Base-by-base conservation (phyloP, 2,888 invertebrate genomes). In the Melanophora roralis region DNA sequence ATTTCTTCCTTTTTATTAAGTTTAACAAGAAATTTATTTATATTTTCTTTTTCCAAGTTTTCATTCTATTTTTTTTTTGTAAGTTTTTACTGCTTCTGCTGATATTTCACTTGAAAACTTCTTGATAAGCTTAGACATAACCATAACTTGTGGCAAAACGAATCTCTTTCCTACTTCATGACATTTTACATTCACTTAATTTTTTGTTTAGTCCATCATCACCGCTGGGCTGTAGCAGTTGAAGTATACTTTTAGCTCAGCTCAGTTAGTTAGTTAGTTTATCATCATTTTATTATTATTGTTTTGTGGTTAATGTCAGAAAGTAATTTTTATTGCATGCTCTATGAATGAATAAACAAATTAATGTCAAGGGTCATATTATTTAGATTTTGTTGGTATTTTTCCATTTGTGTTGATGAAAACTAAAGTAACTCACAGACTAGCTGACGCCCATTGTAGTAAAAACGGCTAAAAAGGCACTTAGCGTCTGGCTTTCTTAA, bases 301-400 rank as follows among this genome's bases (percentile, higher is more conserved):
- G 59, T 65, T 64, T 71, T 65, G 59, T 59, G 71, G 64, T 65
- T 51, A 65, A 60, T 51, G 71, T 49, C n/a, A n/a, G n/a, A n/a
- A 27, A 27, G 27, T 27, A 38, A 36, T 59, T 71, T 77, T 59
- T 76, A 64, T 71, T 71, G 27, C 51, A 23, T 59, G 8, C 38
- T 51, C 43, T 71, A 64, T 27, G 45, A 71, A 71, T 47, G 34
- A 64, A 64, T 64, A 40, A 51, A 47, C 32, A 57, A 64, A 69
- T 76, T 34, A 51, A 71, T 57, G 47, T 67, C 69, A 55, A 69
- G 75, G 57, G 75, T 43, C 68, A 69, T 32, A 62, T 69, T 62
- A 68, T 53, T 68, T 21, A 38, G 45, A 21, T 49, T 76, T 49
- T 62, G 32, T 62, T 64, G 68, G 38, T 32, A 19, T 27, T 53